A percentile compares a stretch with the other conserved stretches of the same genome.
These are phyloP conservation scores for Bombus pyrosoma DNA, from an alignment of 1,140 invertebrate species.

Conservation along the genomic window DNA sequence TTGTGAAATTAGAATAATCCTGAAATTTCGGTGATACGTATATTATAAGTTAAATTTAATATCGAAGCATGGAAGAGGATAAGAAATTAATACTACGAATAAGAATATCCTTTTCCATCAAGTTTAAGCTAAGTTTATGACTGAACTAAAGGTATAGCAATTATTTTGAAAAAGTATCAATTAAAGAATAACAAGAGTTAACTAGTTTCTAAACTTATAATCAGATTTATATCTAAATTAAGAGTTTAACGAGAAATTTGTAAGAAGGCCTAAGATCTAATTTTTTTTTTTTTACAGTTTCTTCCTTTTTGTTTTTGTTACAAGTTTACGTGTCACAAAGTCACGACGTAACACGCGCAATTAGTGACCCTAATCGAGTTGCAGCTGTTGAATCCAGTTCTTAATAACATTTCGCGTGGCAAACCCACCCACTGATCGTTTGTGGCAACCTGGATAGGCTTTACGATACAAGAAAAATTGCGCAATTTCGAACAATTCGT, in stretches of 20 bases:
- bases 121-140: background rate
- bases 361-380: background rate
- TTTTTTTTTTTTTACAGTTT: background rate
- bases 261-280: background rate
- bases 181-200: background rate
- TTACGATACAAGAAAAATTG: background rate
- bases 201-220: background rate
- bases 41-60: background rate
- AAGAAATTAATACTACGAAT: background rate
- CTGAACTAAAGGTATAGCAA: background rate
- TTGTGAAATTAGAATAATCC: background rate
- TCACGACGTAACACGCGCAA: background rate
- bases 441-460: background rate
- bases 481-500: background rate
- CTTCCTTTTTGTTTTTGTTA: too few species aligned
- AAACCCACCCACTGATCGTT: background rate
- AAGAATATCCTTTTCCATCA: background rate
- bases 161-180: background rate
- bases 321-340: background rate
- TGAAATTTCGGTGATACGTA: too few species aligned
- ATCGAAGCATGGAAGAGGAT: background rate
- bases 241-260: background rate
- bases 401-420: background rate
- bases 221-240: background rate
- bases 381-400: background rate